Evolutionary conservation across 2,888 invertebrate species (phyloP).

Genomic region (Eurytoma californica): DNA sequence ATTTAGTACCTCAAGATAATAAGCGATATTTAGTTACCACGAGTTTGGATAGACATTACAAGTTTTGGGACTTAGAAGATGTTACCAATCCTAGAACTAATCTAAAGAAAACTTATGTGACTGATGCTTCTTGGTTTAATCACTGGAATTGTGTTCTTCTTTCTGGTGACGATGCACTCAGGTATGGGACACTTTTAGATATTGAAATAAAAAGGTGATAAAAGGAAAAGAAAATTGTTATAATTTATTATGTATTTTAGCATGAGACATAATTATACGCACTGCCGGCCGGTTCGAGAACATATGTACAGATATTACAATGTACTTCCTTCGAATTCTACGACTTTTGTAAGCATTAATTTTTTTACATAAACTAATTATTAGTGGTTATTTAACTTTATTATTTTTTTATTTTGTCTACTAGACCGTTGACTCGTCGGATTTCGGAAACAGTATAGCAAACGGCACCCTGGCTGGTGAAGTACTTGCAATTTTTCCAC

Average conservation of each 20-base stretch:
- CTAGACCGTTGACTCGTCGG: constrained; percentile 74
- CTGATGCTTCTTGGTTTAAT: constrained; percentile 76
- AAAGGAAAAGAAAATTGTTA: not conserved
- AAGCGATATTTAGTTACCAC: constrained; percentile 82
- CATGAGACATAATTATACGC: constrained; percentile 69
- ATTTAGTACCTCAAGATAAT: constrained; percentile 76
- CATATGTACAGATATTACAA: constrained; percentile 69
- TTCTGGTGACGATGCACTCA: constrained; percentile 74
- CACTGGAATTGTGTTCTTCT: constrained; percentile 76
- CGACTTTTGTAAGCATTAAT: constrained; percentile 68
- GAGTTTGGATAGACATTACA: constrained; percentile 81
- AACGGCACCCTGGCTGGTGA: constrained; percentile 77
- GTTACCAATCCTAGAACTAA: constrained; percentile 70
- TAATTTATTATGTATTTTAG: constrained; percentile 60
- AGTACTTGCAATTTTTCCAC: constrained; percentile 74
- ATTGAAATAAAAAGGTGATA: not conserved
- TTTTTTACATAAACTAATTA: too few relatives aligned
- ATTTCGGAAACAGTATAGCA: constrained; percentile 77
- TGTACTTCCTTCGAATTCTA: constrained; percentile 73
- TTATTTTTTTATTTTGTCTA: constrained; percentile 6
- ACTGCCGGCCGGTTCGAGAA: constrained; percentile 71
- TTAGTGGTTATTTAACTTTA: too few relatives aligned
- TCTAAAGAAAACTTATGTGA: constrained; percentile 74
- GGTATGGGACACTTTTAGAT: constrained; percentile 65
- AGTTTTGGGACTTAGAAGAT: constrained; percentile 83